Base-by-base conservation (phyloP, 2,113 vertebrate species). In the Machaerirhynchus nigripectus region DNA sequence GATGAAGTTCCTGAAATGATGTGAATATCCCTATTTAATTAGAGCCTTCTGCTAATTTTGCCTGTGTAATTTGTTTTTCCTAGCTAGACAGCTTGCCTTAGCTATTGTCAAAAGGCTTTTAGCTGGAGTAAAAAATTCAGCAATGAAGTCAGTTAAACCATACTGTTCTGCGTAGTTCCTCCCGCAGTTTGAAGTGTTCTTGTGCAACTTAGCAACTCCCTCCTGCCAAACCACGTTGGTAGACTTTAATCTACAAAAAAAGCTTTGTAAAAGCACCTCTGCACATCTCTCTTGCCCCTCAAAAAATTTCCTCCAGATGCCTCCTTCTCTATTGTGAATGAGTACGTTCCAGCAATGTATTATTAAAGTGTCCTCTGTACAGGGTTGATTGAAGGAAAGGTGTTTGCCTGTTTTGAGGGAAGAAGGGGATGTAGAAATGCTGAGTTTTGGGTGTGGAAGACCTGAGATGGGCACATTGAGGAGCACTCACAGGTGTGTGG, bases 321-420 rank as follows among this genome's bases (percentile, higher is more conserved):
- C 30, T 1, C 0, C 13, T 80, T 73, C 13, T 50, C 7, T 46
- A 0, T 37, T 46, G 7, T 50, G 39, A 37, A 60, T 17, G 5
- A 46, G 2, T 46, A 13, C 4, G 2, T 53, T 40, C 11, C 20
- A 50, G 22, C 3, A 61, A 1, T 26, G 11, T 2, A 1, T 35
- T 80, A 12, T 24, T 76, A 39, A 52, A 69, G 17, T 61, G 33
- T 5, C 2, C 7, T 24, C 3, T 69, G 21, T 30, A 2, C 33
- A 30, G 8, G 3, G 8, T 30, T 56, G 23, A 59, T 7, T 33
- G 49, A 44, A 44, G 30, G 16, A 40, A 30, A 61, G 18, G 5
- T 33, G 6, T 44, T 61, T 69, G 23, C 23, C 13, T 44, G 28
- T 71, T 92, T n/a, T 30, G 42, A 61, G 22, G 11, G 40, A 23